phyloP scores from a whole-genome alignment of 2,888 invertebrate species.

The Netelia fuscicornis region DNA sequence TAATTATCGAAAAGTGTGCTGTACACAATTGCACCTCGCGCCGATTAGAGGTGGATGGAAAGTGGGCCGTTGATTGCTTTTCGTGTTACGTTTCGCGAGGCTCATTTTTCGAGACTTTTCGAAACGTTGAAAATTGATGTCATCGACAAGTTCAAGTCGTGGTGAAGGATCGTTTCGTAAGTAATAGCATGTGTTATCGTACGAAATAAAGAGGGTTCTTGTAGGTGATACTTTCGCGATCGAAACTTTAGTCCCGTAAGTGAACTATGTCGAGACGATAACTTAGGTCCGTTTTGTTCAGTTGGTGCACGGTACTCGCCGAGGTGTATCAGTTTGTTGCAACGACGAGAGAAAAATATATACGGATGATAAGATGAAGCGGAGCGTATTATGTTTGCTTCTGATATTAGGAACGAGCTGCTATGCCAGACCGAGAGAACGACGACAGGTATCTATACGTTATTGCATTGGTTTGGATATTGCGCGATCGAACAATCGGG shows the following conservation, averaged over 20 bases:
- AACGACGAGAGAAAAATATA: neutral
- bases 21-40: constrained; percentile 9
- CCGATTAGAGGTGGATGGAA: neutral
- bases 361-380: constrained; percentile 24
- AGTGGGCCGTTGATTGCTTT: constrained; percentile 6
- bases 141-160: constrained; percentile 17
- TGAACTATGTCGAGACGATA: constrained; percentile 15
- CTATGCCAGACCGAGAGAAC: constrained; percentile 14
- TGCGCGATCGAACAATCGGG: neutral
- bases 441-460: constrained; percentile 50
- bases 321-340: neutral
- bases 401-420: constrained; percentile 45
- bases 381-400: constrained; percentile 27
- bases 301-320: constrained; percentile 4
- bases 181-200: constrained; percentile 48
- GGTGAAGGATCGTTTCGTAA: neutral
- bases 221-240: neutral
- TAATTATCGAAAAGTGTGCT: constrained; percentile 2
- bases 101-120: constrained; percentile 2
- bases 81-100: constrained; percentile 6
- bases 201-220: constrained; percentile 33
- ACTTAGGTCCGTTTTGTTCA: neutral
- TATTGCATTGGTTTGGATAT: neutral
- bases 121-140: constrained; percentile 2
- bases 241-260: constrained; percentile 9